Evolutionary conservation across 2,113 vertebrate genomes (phyloP), one percentile per base, ranked within the genome.

Genomic region (Pangasianodon hypophthalmus): DNA sequence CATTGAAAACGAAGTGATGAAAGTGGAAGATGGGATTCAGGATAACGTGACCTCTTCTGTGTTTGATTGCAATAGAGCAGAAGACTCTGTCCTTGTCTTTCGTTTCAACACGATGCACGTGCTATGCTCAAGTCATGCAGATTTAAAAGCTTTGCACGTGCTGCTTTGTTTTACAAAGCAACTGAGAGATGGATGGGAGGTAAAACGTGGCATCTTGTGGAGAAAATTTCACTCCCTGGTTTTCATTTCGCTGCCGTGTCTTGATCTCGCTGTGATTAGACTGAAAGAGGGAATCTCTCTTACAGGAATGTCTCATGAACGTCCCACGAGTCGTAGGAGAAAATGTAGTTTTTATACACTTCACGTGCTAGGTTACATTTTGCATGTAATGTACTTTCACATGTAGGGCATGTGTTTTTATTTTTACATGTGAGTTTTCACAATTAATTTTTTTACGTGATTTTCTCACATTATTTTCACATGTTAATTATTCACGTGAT

Each of bases 11-110:
- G 44, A 50, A 88, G n/a, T 6, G 60, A 44, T 48, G 46, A 64
- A 37, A 82, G 11, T 29, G 19, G n/a, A 41, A 54, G 71, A 54
- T 37, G 37, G 1, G 21, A 50, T 32, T 64, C 13, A 52, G 60
- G 87, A 52, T 83, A 88, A 84, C 4, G 14, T 48, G 54, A 87
- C 73, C 73, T 67, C 7, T 60, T 56, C 50, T 48, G 37, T n/a
- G 73, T 62, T n/a, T 46, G 21, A 87, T 37, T 37, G 19, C n/a
- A 71, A 11, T 60, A 5, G 37, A 75, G 37, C 26, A 0, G 44
- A 87, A 46, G 52, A 7, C 52, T 21, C 48, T 37, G 7, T 37
- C 10, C n/a, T 71, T 24, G 62, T 67, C 62, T 32, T 19, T 32
- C 46, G 44, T 67, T 21, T 37, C 85, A 54, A 13, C 10, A 21